phyloP scores from a whole-genome alignment of 2,888 invertebrate species.

The Plagiodera versicolora region DNA sequence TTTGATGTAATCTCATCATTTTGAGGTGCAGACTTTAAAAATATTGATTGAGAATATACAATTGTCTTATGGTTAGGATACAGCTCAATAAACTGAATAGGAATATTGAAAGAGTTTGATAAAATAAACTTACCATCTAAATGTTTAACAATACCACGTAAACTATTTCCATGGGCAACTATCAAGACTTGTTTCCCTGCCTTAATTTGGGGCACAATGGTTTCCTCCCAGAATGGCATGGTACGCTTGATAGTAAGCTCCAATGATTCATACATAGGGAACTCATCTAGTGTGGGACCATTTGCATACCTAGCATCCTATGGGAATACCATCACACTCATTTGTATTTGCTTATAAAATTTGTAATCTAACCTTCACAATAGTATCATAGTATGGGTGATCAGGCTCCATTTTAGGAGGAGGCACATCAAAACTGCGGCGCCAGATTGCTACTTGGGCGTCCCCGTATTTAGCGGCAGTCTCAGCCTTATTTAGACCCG shows the following conservation, averaged over 20 bases:
- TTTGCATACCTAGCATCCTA: slow-evolving; percentile 68
- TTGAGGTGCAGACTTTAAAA: too few species aligned
- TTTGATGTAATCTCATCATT: slow-evolving; percentile 6
- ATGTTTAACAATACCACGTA: slow-evolving; percentile 86
- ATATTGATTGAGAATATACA: too few species aligned
- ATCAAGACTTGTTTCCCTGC: slow-evolving; percentile 80
- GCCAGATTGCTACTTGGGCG: slow-evolving; percentile 80
- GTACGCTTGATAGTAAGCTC: slow-evolving; percentile 84
- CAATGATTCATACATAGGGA: slow-evolving; percentile 83
- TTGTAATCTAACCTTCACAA: slow-evolving; percentile 62
- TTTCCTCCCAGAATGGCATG: slow-evolving; percentile 86
- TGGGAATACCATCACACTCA: too few species aligned
- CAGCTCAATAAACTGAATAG: too few species aligned
- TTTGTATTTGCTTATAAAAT: too few species aligned
- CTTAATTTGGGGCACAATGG: slow-evolving; percentile 83
- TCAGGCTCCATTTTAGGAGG: slow-evolving; percentile 82
- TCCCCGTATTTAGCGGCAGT: slow-evolving; percentile 69
- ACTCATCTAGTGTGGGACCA: slow-evolving; percentile 73
- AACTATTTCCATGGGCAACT: slow-evolving; percentile 87
- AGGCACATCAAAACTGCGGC: slow-evolving; percentile 82
- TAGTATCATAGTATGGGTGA: slow-evolving; percentile 76
- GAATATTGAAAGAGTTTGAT: too few species aligned
- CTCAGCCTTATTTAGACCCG: slow-evolving; percentile 68
- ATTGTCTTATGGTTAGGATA: too few species aligned
- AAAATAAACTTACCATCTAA: slow-evolving; percentile 45